Evolutionary conservation across 1,140 invertebrate species (phyloP).

Genomic region (Formica selysi): DNA sequence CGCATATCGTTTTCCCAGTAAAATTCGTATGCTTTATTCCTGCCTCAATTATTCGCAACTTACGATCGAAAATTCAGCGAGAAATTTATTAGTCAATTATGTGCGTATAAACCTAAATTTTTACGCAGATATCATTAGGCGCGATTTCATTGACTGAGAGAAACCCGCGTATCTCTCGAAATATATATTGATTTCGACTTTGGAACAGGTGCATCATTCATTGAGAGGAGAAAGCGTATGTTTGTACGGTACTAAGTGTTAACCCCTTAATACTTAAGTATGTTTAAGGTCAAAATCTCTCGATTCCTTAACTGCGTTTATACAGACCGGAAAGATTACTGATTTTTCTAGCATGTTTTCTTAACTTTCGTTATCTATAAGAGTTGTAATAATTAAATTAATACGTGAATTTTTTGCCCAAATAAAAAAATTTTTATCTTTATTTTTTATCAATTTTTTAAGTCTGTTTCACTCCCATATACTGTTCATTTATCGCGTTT

Average conservation of each 20-base stretch:
- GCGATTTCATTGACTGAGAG: conserved; percentile 19
- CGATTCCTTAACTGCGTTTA: conserved; percentile 14
- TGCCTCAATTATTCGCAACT: conserved; percentile 40
- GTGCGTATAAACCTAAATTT: conserved; percentile 53
- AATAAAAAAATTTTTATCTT: neutral
- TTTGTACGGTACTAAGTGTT: conserved; percentile 4
- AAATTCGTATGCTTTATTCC: conserved; percentile 50
- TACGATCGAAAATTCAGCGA: conserved; percentile 6
- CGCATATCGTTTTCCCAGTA: conserved; percentile 1
- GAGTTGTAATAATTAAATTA: neutral
- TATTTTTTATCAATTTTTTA: neutral
- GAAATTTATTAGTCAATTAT: conserved; percentile 59
- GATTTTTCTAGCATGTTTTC: neutral
- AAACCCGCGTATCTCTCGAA: neutral
- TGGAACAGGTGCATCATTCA: conserved; percentile 1
- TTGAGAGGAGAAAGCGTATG: conserved; percentile 32
- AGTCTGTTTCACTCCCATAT: too few relatives aligned
- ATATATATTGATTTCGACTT: conserved; percentile 8
- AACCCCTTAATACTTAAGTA: conserved; percentile 40
- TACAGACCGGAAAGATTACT: neutral
- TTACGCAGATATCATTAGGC: conserved; percentile 21
- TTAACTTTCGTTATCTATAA: neutral
- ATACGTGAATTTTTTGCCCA: neutral
- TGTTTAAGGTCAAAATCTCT: conserved; percentile 33
- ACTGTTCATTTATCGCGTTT: too few relatives aligned